A percentile compares a stretch with the other conserved stretches of the same genome.
Evolutionary conservation across 2,888 invertebrate genomes (phyloP).

Genomic region (Ophraella communa): DNA sequence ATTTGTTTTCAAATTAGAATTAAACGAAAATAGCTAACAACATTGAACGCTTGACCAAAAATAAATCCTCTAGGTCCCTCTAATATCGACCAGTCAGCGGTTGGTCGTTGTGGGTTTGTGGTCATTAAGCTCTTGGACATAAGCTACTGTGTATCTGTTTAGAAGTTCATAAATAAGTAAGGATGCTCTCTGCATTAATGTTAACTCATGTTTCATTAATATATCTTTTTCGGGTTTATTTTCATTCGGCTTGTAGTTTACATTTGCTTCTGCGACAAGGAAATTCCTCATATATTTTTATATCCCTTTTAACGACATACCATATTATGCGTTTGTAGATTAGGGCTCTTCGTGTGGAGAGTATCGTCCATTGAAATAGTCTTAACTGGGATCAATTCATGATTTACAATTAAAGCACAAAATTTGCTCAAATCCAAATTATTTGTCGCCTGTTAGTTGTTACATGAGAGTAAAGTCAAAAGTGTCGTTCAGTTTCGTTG

Average conservation of each 20-base stretch:
- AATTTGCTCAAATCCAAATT: no score
- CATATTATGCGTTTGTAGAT: no score
- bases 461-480: no score
- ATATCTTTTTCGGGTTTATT: neutral
- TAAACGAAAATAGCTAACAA: no score
- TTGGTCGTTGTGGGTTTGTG: slow-evolving; percentile 29
- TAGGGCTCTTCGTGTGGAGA: no score
- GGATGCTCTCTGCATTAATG: slow-evolving; percentile 12
- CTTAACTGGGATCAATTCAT: no score
- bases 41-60: neutral
- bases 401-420: no score
- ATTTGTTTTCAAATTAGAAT: no score
- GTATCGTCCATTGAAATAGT: no score
- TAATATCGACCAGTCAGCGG: slow-evolving; percentile 26
- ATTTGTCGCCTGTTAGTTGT: no score
- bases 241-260: neutral
- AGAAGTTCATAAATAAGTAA: slow-evolving; percentile 26
- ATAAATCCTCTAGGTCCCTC: slow-evolving; percentile 20
- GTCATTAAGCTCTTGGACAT: slow-evolving; percentile 30
- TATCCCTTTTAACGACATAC: no score
- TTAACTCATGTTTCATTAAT: slow-evolving; percentile 11
- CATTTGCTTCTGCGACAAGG: neutral
- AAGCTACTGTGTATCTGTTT: slow-evolving; percentile 29
- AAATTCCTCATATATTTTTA: neutral
- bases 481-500: no score